Percentiles rank a stretch among this genome's conserved stretches.
Conservation (phyloP, 1,140 invertebrate genomes). For the Magallana angulata region DNA sequence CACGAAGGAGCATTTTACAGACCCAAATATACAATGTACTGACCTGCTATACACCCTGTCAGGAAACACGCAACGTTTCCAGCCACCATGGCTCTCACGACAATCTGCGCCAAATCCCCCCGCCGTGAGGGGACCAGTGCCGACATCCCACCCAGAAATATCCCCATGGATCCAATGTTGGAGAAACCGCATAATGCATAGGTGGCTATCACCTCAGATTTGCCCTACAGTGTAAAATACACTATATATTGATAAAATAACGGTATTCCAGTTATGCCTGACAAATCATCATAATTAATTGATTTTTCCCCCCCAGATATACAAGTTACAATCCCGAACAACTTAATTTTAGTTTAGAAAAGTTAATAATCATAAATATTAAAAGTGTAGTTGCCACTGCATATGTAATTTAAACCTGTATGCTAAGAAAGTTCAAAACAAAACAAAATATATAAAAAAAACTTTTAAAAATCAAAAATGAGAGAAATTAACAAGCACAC, state of each 20-base stretch:
- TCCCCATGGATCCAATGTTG: slow-evolving; percentile 94
- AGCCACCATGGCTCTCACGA: slow-evolving; percentile 90
- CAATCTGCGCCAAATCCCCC: slow-evolving; percentile 81
- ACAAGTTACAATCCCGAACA: too few relatives aligned
- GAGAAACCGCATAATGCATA: slow-evolving; percentile 98
- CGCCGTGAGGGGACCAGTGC: slow-evolving; percentile 89
- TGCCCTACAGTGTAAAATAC: slow-evolving; percentile 79
- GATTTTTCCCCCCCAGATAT: background rate
- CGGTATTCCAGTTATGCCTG: background rate
- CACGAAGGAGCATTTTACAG: too few relatives aligned
- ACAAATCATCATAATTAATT: background rate
- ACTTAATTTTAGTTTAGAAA: too few relatives aligned
- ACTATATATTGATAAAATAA: background rate
- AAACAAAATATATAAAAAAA: too few relatives aligned
- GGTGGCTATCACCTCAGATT: slow-evolving; percentile 91
- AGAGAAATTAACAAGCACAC: background rate
- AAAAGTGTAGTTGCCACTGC: background rate
- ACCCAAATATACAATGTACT: background rate
- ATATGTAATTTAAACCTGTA: background rate
- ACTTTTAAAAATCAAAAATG: too few relatives aligned
- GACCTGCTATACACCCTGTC: slow-evolving; percentile 72
- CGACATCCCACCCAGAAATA: slow-evolving; percentile 90
- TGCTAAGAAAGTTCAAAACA: background rate
- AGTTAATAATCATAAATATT: background rate
- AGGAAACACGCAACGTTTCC: slow-evolving; percentile 92